Evolutionary conservation across 2,888 invertebrate species (phyloP).

Genomic region (Druceiella hillmani): DNA sequence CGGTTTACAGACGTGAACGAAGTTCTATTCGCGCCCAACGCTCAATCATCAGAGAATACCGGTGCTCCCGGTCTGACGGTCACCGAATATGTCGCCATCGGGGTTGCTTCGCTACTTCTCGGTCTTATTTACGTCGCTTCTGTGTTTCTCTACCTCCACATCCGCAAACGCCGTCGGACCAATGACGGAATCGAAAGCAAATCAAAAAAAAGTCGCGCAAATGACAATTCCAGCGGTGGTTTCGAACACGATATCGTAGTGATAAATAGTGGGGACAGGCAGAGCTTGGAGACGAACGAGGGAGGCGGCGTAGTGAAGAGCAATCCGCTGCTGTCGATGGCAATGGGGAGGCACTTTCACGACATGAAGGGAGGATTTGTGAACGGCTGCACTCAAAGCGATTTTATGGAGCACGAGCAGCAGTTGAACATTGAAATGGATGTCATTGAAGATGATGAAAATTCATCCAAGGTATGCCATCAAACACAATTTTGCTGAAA

Average conservation of each 20-base stretch:
- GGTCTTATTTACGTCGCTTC: conserved; percentile 83
- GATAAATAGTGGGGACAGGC: conserved; percentile 42
- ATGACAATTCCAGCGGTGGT: conserved; percentile 40
- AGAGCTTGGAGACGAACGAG: conserved; percentile 40
- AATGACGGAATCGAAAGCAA: conserved; percentile 29
- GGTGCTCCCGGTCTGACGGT: conserved; percentile 59
- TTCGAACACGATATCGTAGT: conserved; percentile 43
- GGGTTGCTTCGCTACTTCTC: conserved; percentile 76
- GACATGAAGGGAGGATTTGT: conserved; percentile 37
- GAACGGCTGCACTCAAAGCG: conserved; percentile 38
- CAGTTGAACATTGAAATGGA: conserved; percentile 44
- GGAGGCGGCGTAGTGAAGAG: conserved; percentile 72
- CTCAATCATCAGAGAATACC: conserved; percentile 51
- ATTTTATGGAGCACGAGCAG: conserved; percentile 35
- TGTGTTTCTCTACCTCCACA: conserved; percentile 75
- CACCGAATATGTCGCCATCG: conserved; percentile 79
- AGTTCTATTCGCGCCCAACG: conserved; percentile 68
- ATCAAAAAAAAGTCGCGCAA: too few species aligned
- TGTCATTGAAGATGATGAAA: too few species aligned
- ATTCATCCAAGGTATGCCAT: too few species aligned
- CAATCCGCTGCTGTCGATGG: conserved; percentile 63
- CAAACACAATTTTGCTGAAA: too few species aligned
- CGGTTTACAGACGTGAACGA: conserved; percentile 75
- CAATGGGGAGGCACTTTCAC: conserved; percentile 58
- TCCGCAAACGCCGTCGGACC: conserved; percentile 58